These are phyloP conservation scores for Gymnothorax javanicus DNA, from an alignment of 2,797 vertebrate species.

Conservation along the genomic window DNA sequence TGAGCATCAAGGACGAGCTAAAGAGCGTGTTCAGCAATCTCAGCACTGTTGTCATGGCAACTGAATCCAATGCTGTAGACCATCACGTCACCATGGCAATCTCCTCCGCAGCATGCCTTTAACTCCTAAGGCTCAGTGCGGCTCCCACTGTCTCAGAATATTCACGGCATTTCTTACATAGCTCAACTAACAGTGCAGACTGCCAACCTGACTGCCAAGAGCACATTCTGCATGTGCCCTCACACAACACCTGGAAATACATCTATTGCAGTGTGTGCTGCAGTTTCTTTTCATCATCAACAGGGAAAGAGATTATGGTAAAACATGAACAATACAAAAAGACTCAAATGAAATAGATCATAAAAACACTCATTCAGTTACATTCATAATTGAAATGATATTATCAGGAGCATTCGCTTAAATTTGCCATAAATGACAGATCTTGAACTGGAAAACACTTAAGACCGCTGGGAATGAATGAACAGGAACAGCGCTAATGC, in stretches of 20 bases:
- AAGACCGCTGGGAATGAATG: not conserved
- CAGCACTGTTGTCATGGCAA: not conserved
- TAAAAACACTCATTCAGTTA: not conserved
- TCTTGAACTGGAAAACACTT: not conserved
- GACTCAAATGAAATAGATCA: not conserved
- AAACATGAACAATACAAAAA: not conserved
- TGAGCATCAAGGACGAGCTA: not conserved
- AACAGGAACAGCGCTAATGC: not conserved
- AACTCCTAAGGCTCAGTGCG: not conserved
- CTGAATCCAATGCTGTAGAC: not conserved
- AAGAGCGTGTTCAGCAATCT: constrained; percentile 22
- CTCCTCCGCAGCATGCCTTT: not conserved
- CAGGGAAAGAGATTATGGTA: not conserved
- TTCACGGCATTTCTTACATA: not conserved
- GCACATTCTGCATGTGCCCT: not conserved
- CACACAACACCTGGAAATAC: not conserved
- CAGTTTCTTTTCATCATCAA: not conserved
- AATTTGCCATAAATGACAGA: not conserved
- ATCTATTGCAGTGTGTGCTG: not conserved
- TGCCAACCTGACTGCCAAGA: not conserved
- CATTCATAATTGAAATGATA: not conserved
- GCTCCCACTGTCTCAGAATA: not conserved
- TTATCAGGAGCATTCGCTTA: not conserved
- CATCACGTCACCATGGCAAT: constrained; percentile 13
- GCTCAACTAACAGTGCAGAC: not conserved